These are phyloP conservation scores for Thalpophila matura DNA, from an alignment of 2,888 invertebrate genomes.

Conservation along the genomic window DNA sequence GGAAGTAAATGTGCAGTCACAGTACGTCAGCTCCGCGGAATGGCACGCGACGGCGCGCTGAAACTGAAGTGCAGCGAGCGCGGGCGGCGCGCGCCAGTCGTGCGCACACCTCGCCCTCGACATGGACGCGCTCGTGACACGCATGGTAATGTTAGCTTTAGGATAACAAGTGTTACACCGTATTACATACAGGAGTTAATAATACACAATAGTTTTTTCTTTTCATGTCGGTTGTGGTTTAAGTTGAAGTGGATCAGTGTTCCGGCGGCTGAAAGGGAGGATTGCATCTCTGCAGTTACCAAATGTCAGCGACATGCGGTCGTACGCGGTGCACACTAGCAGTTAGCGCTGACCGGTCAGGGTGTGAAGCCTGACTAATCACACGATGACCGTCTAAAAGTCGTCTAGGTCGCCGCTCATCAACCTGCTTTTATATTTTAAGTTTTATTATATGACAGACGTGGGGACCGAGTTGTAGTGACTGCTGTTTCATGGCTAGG, in stretches of 20 bases:
- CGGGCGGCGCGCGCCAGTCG: conserved; percentile 48
- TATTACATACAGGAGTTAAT: neutral
- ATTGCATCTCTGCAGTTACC: neutral
- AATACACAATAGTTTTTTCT: neutral
- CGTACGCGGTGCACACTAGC: neutral
- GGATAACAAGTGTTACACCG: conserved; percentile 3
- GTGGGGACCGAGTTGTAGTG: too few species aligned
- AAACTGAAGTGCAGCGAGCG: conserved; percentile 36
- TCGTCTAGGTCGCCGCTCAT: too few species aligned
- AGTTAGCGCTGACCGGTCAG: too few species aligned
- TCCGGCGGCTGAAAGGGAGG: neutral
- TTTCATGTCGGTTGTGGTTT: neutral
- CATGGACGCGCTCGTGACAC: conserved; percentile 63
- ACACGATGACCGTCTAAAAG: too few species aligned
- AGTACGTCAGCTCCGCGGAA: conserved; percentile 21
- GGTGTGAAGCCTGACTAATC: neutral
- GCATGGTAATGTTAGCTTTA: neutral
- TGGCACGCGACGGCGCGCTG: conserved; percentile 21
- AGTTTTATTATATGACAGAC: too few species aligned
- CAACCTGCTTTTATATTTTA: too few species aligned
- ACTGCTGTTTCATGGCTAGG: neutral
- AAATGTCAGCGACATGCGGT: neutral
- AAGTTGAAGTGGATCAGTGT: conserved; percentile 11
- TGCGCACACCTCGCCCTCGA: conserved; percentile 50
- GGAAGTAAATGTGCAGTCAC: too few species aligned